Base-by-base conservation (phyloP, 2,113 vertebrate genomes). In the Tichodroma muraria region DNA sequence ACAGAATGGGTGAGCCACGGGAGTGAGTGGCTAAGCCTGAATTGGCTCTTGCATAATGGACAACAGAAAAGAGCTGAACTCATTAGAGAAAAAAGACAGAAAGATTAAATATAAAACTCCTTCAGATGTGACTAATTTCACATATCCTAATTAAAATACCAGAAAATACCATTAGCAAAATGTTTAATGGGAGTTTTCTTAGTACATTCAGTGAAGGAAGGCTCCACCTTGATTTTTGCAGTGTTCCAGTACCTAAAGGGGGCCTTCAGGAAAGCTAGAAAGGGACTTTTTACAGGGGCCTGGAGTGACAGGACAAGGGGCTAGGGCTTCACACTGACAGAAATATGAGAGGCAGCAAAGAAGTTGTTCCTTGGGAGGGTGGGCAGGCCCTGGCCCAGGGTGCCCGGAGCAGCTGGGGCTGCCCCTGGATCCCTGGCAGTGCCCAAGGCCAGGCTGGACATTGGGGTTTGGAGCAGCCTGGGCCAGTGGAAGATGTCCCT, bases 271-370 rank as follows among this genome's bases (percentile, higher is more conserved):
- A 63, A 33, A 61, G 22, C 4, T n/a, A 4, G 31, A 18, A 28
- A 59, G 23, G 15, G 54, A 75, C 15, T 7, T 27, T 53, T n/a
- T 25, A 11, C n/a, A 20, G 49, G 5, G 17, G 4, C 5, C 3
- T 19, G 8, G 24, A 71, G 42, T 1, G n/a, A 3, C 3, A 63
- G 21, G 10, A 30, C 0, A 0, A 45, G 15, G 4, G 6, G 17
- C 2, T 60, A 82, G 4, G 22, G 31, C 15, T 80, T 73, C 40
- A 31, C 22, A 59, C 7, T 37, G 53, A 16, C 21, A 27, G 13
- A 38, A 60, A 60, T 33, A 10, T 18, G 6, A 49, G 24, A 23
- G 35, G 15, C 8, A 6, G 38, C 19, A 37, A 47, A 63, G 17
- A 27, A 42, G 73, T 73, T 23, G 2, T 35, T 42, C 2, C 16